Evolutionary conservation across 1,140 invertebrate genomes (phyloP), one percentile per base, ranked within the genome.

Genomic region (Pseudomyrmex sp.): DNA sequence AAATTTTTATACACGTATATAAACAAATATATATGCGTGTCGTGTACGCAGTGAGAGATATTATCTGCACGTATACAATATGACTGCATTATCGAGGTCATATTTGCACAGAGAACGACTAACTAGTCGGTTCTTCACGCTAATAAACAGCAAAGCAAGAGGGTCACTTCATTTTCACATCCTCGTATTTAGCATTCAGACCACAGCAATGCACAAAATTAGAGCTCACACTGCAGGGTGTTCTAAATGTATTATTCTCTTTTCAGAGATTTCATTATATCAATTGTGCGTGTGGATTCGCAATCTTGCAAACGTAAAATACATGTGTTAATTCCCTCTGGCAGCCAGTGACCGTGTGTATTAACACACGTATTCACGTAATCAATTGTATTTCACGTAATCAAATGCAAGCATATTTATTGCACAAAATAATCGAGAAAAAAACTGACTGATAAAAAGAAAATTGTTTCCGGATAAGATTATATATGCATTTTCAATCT

Each of bases 241-340:
- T 59, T 58, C 15, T 18, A 56, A 79, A 69, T 56, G 5, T 44
- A 77, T 54, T 7, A n/a, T 46, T 77, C 13, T 46, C 26, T 58
- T 69, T 23, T 12, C 23, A 52, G 2, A n/a, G 12, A 66, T 3
- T 35, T 5, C 2, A n/a, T 35, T 35, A 1, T 65, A 35, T 20
- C 48, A 50, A 50, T 62, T 7, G 2, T 26, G 18, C 18, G 20
- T 23, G 12, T 13, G 10, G 9, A 18, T 18, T 75, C 35, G 46
- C 5, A 15, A 23, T 26, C 5, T 48, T 62, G 46, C 1, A 2
- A 59, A 1, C 26, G 7, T 9, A 1, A 35, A 72, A 56, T 18
- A 35, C 35, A 35, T 7, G 5, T 35, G 4, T 35, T 35, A 35
- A 35, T 35, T 35, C 35, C 4, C 5, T 35, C 5, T 7, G 35